Conservation (phyloP, 2,797 vertebrate genomes). For the Odontamblyopus rebecca region DNA sequence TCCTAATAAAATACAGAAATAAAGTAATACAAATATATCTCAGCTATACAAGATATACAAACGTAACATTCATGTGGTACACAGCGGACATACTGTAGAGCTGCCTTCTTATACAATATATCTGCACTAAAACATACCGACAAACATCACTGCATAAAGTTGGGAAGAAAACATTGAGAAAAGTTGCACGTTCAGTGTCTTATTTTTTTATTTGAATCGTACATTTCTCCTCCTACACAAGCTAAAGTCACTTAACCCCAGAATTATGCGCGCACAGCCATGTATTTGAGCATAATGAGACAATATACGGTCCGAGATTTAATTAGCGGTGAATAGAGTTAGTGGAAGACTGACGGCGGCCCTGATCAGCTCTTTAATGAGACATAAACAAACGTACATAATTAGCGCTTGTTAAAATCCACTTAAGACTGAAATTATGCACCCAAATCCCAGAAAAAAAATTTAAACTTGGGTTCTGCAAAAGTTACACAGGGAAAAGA, state of each 20-base stretch:
- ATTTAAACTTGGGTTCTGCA: no score
- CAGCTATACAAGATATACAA: no score
- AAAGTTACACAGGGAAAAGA: no score
- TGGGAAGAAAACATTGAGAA: background rate
- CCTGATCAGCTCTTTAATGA: background rate
- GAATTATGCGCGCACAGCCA: background rate
- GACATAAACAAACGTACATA: conserved; percentile 7
- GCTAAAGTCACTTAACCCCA: background rate
- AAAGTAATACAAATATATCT: no score
- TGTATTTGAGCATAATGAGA: background rate
- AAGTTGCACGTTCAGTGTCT: background rate
- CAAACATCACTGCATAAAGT: no score
- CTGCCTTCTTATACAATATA: no score
- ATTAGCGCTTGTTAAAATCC: background rate
- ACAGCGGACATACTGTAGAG: no score
- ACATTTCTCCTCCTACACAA: background rate
- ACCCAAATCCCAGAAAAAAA: background rate
- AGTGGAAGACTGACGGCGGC: background rate
- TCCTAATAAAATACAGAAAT: no score
- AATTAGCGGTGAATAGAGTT: background rate
- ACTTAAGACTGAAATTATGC: conserved; percentile 1
- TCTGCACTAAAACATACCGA: no score
- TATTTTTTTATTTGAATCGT: background rate
- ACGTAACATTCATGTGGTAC: no score
- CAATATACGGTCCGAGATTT: background rate